Percentiles rank a stretch among this genome's conserved stretches.
These are phyloP conservation scores for Gallinago media DNA, from an alignment of 2,113 vertebrate genomes.

Conservation along the genomic window DNA sequence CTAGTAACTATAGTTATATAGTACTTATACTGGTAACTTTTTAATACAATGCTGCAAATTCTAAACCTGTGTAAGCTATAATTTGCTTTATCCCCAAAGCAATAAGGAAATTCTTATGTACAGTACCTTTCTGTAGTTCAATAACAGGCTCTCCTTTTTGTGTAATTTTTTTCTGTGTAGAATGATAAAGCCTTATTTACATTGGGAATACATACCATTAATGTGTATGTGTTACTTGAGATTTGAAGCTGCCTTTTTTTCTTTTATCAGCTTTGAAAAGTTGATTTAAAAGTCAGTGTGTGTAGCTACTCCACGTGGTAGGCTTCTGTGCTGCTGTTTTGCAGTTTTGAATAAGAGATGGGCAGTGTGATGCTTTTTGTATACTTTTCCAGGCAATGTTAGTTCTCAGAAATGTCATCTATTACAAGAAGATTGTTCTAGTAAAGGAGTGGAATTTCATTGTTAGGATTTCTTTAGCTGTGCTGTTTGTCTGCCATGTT, in stretches of 20 bases:
- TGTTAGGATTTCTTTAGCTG: not conserved
- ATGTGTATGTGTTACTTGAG: not conserved
- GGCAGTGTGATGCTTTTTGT: not conserved
- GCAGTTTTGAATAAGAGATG: not conserved
- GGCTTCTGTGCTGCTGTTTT: not conserved
- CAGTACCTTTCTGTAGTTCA: not conserved
- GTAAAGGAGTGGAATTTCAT: not conserved
- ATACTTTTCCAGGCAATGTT: not conserved
- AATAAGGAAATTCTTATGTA: not conserved
- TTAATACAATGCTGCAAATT: slow-evolving; percentile 1
- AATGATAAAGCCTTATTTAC: not conserved
- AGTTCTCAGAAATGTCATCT: not conserved
- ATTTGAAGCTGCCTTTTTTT: not conserved
- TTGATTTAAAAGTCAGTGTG: not conserved
- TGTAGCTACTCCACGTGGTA: not conserved
- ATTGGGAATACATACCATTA: not conserved
- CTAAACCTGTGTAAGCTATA: not conserved
- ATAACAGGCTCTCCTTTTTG: not conserved
- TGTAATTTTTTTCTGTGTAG: not conserved
- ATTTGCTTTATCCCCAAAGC: slow-evolving; percentile 1
- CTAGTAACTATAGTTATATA: too few species aligned
- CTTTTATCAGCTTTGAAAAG: not conserved
- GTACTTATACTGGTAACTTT: not conserved
- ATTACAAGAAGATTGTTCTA: not conserved
- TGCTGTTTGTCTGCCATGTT: not conserved